Conservation (phyloP, 1,140 invertebrate species). For the Drosophila equinoxialis region DNA sequence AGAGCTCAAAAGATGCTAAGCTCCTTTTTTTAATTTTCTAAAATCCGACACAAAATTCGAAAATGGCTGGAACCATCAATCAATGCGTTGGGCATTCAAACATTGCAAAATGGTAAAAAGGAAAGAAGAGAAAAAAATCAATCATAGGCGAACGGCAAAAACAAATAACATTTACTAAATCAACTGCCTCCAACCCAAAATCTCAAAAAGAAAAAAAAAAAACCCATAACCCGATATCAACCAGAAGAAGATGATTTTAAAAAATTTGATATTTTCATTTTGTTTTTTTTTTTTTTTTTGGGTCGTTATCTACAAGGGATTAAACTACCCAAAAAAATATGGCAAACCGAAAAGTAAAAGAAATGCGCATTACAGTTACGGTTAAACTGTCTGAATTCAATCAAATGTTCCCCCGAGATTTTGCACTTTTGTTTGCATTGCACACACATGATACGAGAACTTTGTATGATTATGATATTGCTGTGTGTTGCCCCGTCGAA, state of each 20-base stretch:
- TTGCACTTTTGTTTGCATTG: slow-evolving; percentile 72
- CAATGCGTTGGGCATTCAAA: slow-evolving; percentile 24
- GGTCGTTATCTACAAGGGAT: slow-evolving; percentile 25
- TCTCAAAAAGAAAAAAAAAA: not conserved
- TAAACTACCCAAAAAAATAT: slow-evolving; percentile 26
- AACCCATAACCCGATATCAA: slow-evolving; percentile 1
- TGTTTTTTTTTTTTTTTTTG: slow-evolving; percentile 17
- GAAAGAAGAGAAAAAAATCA: slow-evolving; percentile 62
- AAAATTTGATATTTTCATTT: slow-evolving; percentile 70
- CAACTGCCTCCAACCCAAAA: slow-evolving; percentile 37
- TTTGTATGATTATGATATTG: slow-evolving; percentile 18
- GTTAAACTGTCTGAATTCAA: slow-evolving; percentile 75
- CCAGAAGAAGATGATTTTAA: slow-evolving; percentile 58
- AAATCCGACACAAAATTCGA: slow-evolving; percentile 55
- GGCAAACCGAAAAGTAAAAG: slow-evolving; percentile 29
- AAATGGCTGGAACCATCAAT: slow-evolving; percentile 64
- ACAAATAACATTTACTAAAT: slow-evolving; percentile 78
- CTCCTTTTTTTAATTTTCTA: slow-evolving; percentile 75
- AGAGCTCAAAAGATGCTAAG: slow-evolving; percentile 46
- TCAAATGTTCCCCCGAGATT: slow-evolving; percentile 77
- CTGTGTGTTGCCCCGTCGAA: not conserved
- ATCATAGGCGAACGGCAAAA: slow-evolving; percentile 60
- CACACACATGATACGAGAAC: slow-evolving; percentile 65
- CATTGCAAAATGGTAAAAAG: not conserved
- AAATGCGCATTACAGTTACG: slow-evolving; percentile 70